phyloP scores from a whole-genome alignment of 2,797 vertebrate genomes.

The Falco berigora region DNA sequence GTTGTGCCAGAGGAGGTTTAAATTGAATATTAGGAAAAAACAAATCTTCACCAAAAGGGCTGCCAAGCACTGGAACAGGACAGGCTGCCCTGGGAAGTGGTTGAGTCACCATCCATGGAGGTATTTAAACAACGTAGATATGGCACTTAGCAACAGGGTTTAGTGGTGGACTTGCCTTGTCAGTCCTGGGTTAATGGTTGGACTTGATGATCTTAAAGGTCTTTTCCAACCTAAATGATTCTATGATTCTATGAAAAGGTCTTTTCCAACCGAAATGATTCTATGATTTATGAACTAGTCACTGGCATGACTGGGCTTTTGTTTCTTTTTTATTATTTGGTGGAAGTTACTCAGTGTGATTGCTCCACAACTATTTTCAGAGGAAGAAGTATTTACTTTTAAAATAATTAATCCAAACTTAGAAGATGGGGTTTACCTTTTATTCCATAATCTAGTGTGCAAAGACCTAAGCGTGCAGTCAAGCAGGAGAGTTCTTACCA shows the following conservation, averaged over 20 bases:
- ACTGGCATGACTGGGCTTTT: background rate
- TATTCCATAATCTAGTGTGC: background rate
- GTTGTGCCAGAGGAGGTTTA: background rate
- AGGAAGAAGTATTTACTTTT: background rate
- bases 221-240: background rate
- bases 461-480: background rate
- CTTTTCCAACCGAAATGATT: background rate
- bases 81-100: background rate
- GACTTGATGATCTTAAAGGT: rapidly evolving
- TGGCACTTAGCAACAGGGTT: background rate
- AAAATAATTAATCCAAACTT: background rate
- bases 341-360: background rate
- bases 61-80: background rate
- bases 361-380: background rate
- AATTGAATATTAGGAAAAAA: background rate
- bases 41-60: background rate
- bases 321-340: background rate
- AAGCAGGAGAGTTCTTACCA: background rate
- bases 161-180: background rate
- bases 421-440: background rate
- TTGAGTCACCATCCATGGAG: background rate
- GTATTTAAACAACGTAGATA: background rate
- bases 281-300: background rate
- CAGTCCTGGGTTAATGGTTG: background rate
- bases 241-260: background rate